phyloP scores from a whole-genome alignment of 2,113 vertebrate species.

The Cinclus cinclus region DNA sequence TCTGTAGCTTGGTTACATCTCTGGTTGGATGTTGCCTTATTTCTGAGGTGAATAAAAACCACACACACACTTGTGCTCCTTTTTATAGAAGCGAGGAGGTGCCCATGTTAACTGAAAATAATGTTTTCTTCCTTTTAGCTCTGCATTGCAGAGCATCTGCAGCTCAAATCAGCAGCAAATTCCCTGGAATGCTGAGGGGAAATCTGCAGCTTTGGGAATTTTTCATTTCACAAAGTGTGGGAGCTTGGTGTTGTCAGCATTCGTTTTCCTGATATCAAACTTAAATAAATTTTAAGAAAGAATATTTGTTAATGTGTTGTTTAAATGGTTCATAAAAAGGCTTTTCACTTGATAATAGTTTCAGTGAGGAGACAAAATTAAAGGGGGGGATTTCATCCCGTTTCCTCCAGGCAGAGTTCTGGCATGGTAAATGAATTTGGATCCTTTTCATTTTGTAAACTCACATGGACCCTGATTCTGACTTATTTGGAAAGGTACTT shows the following conservation, averaged over 20 bases:
- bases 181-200: not conserved
- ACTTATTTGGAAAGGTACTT: not conserved
- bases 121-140: not conserved
- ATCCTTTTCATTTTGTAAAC: not conserved
- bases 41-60: not conserved
- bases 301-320: not conserved
- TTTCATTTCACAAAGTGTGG: not conserved
- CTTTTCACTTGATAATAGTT: not conserved
- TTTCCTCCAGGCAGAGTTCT: not conserved
- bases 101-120: not conserved
- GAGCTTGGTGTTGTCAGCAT: not conserved
- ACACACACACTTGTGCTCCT: not conserved
- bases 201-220: not conserved
- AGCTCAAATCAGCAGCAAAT: not conserved
- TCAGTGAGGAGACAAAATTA: not conserved
- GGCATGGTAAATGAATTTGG: not conserved
- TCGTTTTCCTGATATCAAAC: not conserved
- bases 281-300: not conserved
- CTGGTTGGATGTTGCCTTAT: not conserved
- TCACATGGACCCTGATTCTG: not conserved
- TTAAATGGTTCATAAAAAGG: not conserved
- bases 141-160: constrained; percentile 35
- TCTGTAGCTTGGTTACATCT: not conserved
- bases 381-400: not conserved
- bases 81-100: not conserved